These are phyloP conservation scores for Narcine bancroftii DNA, from an alignment of 2,113 vertebrate species.

Conservation along the genomic window DNA sequence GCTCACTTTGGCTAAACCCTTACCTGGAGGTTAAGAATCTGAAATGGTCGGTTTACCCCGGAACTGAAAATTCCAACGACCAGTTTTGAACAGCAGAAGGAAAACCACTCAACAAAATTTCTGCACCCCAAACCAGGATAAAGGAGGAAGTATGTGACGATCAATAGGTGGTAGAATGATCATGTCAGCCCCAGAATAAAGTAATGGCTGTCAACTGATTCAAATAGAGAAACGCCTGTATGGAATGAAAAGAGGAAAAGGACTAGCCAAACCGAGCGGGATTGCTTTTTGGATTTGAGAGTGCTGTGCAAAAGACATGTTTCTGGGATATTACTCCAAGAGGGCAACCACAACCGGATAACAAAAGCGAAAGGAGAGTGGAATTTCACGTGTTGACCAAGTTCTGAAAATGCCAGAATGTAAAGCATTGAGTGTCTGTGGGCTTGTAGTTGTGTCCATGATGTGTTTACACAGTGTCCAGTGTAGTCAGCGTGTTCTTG, in stretches of 20 bases:
- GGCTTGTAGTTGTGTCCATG: constrained; percentile 38
- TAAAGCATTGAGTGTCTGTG: constrained; percentile 36
- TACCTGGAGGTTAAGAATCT: constrained; percentile 35
- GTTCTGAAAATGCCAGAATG: constrained; percentile 37
- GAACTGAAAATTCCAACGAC: constrained; percentile 31
- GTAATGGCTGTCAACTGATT: constrained; percentile 4
- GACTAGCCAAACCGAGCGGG: constrained; percentile 29
- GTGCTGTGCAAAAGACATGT: constrained; percentile 25
- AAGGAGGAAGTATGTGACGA: constrained; percentile 4
- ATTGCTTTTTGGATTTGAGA: constrained; percentile 33
- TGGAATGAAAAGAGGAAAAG: constrained; percentile 2
- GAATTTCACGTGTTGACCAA: constrained; percentile 32
- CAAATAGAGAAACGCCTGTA: constrained; percentile 1
- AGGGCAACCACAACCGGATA: constrained; percentile 1
- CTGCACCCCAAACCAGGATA: constrained; percentile 27
- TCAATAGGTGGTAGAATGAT: background rate
- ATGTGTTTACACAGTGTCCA: constrained; percentile 37
- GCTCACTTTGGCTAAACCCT: constrained; percentile 37
- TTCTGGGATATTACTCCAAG: constrained; percentile 18
- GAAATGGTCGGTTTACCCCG: constrained; percentile 29
- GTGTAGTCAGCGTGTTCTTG: constrained; percentile 37
- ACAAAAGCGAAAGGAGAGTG: constrained; percentile 18
- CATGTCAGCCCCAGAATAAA: constrained; percentile 18
- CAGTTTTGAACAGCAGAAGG: constrained; percentile 26
- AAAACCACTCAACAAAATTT: constrained; percentile 27